Percentiles rank a stretch among this genome's conserved stretches.
phyloP scores from a whole-genome alignment of 2,888 invertebrate genomes.

The Sinodicranocentrus sp. region DNA sequence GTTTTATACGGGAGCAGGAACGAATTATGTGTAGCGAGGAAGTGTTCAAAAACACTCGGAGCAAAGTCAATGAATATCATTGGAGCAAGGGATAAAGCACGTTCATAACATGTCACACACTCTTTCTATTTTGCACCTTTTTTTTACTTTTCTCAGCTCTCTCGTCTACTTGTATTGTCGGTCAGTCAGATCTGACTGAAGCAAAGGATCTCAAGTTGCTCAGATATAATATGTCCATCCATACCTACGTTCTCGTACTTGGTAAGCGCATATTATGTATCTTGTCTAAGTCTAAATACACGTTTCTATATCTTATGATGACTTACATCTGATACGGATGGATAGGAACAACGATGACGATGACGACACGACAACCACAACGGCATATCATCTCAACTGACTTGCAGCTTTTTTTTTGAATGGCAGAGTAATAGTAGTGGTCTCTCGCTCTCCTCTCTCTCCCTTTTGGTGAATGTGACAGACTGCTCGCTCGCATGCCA shows the following conservation, averaged over 20 bases:
- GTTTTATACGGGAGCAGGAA: too few relatives aligned
- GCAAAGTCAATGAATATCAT: not conserved
- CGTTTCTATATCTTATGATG: conserved; percentile 32
- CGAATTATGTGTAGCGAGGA: too few relatives aligned
- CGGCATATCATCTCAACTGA: conserved; percentile 47
- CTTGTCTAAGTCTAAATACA: not conserved
- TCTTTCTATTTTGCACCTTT: conserved; percentile 5
- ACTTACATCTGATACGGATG: conserved; percentile 41
- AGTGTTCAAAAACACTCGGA: too few relatives aligned
- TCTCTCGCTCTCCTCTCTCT: not conserved
- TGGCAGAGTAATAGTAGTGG: conserved; percentile 36
- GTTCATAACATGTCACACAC: conserved; percentile 9
- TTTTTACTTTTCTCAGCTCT: conserved; percentile 13
- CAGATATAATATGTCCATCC: conserved; percentile 35
- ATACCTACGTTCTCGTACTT: too few relatives aligned
- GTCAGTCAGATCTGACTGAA: conserved; percentile 63
- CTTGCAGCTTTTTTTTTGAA: conserved; percentile 51
- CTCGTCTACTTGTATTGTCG: conserved; percentile 45
- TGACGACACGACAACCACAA: conserved; percentile 42
- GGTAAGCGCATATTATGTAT: not conserved
- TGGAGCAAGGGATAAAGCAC: conserved; percentile 10
- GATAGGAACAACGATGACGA: conserved; percentile 49
- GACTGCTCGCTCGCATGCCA: not conserved
- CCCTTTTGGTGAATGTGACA: conserved; percentile 3
- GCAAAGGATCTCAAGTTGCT: conserved; percentile 41